Conservation (phyloP, 1,140 invertebrate species). For the Pissodes strobi region DNA sequence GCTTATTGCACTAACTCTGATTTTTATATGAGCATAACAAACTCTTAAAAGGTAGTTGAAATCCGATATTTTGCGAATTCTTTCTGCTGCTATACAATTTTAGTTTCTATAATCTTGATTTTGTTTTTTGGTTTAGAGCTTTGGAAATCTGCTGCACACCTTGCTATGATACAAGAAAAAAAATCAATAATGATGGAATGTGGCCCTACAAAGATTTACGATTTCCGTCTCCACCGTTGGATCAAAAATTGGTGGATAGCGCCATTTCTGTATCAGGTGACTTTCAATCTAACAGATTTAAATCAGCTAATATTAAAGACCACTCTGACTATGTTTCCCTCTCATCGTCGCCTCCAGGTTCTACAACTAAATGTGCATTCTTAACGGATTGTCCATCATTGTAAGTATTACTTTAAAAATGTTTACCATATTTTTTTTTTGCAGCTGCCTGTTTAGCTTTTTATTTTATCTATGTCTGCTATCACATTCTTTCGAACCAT, state of each 20-base stretch:
- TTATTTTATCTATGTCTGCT: too few relatives aligned
- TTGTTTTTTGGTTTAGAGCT: conserved; percentile 2
- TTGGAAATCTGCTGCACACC: conserved; percentile 13
- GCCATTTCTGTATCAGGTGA: conserved; percentile 8
- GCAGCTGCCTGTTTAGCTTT: too few relatives aligned
- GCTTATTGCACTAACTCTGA: too few relatives aligned
- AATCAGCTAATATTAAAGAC: conserved; percentile 29
- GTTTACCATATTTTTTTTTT: too few relatives aligned
- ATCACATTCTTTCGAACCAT: too few relatives aligned
- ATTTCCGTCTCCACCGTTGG: conserved; percentile 9
- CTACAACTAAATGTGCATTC: conserved; percentile 22
- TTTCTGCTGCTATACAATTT: too few relatives aligned
- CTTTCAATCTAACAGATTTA: conserved; percentile 17
- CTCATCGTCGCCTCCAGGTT: conserved; percentile 40
- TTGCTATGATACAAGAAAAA: conserved; percentile 20
- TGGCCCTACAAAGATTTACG: conserved; percentile 23
- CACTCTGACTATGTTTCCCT: too few relatives aligned
- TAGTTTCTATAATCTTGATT: too few relatives aligned
- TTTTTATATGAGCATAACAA: too few relatives aligned
- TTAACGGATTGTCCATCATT: conserved; percentile 34
- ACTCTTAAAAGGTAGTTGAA: too few relatives aligned
- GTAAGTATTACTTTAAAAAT: conserved; percentile 33
- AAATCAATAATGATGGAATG: conserved; percentile 22
- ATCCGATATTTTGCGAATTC: too few relatives aligned
- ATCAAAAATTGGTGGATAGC: conserved; percentile 3